Evolutionary conservation across 2,113 vertebrate species (phyloP).

Genomic region (Diadophis punctatus): DNA sequence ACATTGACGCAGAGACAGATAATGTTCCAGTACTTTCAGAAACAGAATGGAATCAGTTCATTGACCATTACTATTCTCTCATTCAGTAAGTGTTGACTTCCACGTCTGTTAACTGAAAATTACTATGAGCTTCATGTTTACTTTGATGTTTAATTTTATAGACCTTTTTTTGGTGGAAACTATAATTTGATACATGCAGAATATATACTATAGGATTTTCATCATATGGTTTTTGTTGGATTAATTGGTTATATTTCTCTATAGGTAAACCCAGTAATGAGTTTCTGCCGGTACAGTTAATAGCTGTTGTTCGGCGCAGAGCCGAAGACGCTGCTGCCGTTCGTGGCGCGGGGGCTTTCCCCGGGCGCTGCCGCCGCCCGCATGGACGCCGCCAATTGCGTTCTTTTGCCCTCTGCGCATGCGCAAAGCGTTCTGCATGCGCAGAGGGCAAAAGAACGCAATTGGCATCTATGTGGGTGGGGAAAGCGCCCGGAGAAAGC

Average conservation of each 20-base stretch:
- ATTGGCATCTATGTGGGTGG: too few species aligned
- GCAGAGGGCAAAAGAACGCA: too few species aligned
- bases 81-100: constrained; percentile 50
- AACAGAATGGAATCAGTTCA: constrained; percentile 51
- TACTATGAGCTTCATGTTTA: neutral
- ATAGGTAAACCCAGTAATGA: too few species aligned
- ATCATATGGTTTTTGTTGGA: neutral
- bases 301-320: too few species aligned
- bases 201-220: neutral
- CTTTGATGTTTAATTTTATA: neutral
- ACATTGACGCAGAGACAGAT: constrained; percentile 16
- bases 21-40: constrained; percentile 21
- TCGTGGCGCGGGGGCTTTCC: too few species aligned
- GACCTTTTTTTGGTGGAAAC: neutral
- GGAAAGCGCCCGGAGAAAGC: too few species aligned
- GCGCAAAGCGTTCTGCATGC: too few species aligned
- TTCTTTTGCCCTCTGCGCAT: too few species aligned
- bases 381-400: too few species aligned
- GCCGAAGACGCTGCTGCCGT: too few species aligned
- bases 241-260: neutral
- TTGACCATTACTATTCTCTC: constrained; percentile 53
- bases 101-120: neutral
- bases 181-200: neutral
- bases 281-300: too few species aligned
- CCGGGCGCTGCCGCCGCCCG: too few species aligned